Evolutionary conservation across 2,113 vertebrate species (phyloP), one percentile per base, ranked within the genome.

Genomic region (Xyrauchen texanus): DNA sequence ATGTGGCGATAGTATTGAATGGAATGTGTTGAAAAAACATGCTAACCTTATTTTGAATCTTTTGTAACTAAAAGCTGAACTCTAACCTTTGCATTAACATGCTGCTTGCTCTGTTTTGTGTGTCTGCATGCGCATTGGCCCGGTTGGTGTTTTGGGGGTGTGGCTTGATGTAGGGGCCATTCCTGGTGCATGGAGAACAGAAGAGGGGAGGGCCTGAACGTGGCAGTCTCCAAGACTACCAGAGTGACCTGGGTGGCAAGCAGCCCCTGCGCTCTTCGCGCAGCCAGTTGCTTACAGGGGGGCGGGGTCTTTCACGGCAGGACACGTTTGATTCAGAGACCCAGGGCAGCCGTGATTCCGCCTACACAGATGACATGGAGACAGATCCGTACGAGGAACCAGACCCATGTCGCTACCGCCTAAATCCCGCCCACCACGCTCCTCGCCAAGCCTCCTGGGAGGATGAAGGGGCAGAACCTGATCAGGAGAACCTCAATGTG

Each of bases 281-380:
- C 42, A 85, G 91, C 76, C 91, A 92, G 77, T 87, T 93, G 70
- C 86, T 90, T 8, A 85, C 89, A 0, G 86, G 89, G 3, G 87
- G 93, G 46, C 91, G 94, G 52, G 92, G 93, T 67, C 93, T 98
- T 57, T 93, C 96, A 52, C 91, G 96, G 81, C 96, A 98, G 85
- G 97, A 98, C 91, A 98, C 96, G 70, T 96, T 97, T 72, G 97
- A 98, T 88, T 94, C 93, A 0, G 96, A 97, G 91, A 95, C 94
- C 62, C 94, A 94, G 79, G 97, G 95, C 87, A 95, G 96, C 91
- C 92, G 95, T 65, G 95, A 97, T 87, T 97, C 97, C 0, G 95
- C 96, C 86, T 98, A 96, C 92, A 96, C 94, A 3, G 97, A 98
- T 92, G 96, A 97, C 94, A 94, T 97, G 83, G 96, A 98, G 89